Evolutionary conservation across 2,113 vertebrate genomes (phyloP).

Genomic region (Pelecanoides urinatrix): DNA sequence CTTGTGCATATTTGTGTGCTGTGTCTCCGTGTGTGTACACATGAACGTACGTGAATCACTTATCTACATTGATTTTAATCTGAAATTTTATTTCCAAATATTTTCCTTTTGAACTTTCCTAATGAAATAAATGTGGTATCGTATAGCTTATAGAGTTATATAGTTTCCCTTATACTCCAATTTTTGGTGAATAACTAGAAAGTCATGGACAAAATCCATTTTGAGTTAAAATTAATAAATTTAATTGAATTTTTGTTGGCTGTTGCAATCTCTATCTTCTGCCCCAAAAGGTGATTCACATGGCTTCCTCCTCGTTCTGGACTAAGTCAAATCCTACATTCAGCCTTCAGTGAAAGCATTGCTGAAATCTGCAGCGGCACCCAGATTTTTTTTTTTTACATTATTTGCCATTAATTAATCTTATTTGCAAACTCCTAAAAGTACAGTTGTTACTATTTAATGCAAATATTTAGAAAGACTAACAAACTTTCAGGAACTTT

Average conservation of each 20-base stretch:
- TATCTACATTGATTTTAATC: neutral
- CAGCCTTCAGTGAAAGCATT: neutral
- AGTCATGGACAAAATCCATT: neutral
- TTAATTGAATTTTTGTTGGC: neutral
- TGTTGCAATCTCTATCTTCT: neutral
- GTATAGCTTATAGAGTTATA: neutral
- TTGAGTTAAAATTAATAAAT: neutral
- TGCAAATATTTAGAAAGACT: neutral
- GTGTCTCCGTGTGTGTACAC: neutral
- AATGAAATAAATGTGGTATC: neutral
- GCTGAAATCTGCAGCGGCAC: neutral
- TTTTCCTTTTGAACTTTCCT: neutral
- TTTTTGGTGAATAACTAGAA: neutral
- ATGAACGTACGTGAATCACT: fast-evolving
- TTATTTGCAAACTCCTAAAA: neutral
- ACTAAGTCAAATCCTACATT: neutral
- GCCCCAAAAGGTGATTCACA: neutral
- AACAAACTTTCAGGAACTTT: neutral
- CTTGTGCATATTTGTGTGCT: neutral
- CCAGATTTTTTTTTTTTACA: neutral
- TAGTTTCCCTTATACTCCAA: neutral
- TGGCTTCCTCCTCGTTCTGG: neutral
- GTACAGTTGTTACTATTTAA: neutral
- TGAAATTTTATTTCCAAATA: neutral
- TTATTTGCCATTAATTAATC: neutral